A percentile compares a stretch with the other conserved stretches of the same genome.
phyloP scores from a whole-genome alignment of 2,113 vertebrate species.

The Raphicerus campestris region DNA sequence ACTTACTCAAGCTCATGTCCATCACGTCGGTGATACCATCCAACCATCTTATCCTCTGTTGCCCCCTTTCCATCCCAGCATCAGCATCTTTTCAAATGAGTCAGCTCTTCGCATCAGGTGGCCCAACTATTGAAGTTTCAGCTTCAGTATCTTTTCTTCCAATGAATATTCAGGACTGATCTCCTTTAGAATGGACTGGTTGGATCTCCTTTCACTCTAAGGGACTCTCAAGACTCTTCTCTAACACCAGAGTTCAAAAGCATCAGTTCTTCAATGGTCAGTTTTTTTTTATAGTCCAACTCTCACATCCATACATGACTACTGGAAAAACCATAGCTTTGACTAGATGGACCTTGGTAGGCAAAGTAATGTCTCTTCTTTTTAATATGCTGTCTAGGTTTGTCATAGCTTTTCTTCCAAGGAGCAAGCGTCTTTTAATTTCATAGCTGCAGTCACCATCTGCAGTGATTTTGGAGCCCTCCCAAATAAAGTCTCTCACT shows the following conservation, averaged over 20 bases:
- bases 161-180: not conserved
- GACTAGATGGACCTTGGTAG: not conserved
- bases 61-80: not conserved
- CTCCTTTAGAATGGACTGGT: not conserved
- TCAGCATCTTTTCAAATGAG: not conserved
- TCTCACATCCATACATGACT: not conserved
- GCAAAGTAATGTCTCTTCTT: not conserved
- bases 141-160: not conserved
- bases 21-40: rapidly evolving
- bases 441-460: not conserved
- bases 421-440: not conserved
- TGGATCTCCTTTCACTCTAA: not conserved
- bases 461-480: not conserved
- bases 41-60: not conserved
- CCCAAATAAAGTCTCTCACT: not conserved
- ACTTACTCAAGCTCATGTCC: not conserved
- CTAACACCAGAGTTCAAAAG: not conserved
- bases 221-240: not conserved
- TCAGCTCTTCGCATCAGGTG: not conserved
- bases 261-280: not conserved
- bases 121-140: not conserved
- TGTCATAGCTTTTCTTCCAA: not conserved
- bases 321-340: not conserved
- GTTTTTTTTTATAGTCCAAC: not conserved
- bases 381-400: not conserved